Evolutionary conservation across 2,888 invertebrate species (phyloP).

Genomic region (Meandrusa payeni): DNA sequence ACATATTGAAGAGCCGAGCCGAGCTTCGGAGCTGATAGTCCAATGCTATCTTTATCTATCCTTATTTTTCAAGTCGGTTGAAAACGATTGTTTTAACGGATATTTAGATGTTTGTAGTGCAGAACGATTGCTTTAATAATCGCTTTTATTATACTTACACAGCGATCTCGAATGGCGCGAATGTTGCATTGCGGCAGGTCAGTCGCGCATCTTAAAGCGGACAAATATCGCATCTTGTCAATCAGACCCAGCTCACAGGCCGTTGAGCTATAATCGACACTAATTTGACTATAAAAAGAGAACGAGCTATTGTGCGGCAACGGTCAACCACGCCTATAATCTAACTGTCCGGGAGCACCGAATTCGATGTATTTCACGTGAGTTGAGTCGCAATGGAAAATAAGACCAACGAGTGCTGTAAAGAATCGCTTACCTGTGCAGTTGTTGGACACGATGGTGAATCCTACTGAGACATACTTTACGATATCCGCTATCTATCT

Average conservation of each 20-base stretch:
- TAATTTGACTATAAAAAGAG: slow-evolving; percentile 53
- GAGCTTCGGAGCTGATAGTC: too few species aligned
- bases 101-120: too few species aligned
- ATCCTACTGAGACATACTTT: slow-evolving; percentile 50
- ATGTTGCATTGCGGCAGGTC: slow-evolving; percentile 37
- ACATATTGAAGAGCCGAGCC: too few species aligned
- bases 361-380: not conserved
- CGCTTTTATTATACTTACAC: too few species aligned
- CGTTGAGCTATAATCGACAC: slow-evolving; percentile 45
- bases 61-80: too few species aligned
- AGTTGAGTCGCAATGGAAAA: not conserved
- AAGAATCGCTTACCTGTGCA: slow-evolving; percentile 39
- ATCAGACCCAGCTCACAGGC: slow-evolving; percentile 28
- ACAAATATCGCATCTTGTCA: slow-evolving; percentile 10
- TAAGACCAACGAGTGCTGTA: slow-evolving; percentile 14
- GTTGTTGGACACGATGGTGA: slow-evolving; percentile 30
- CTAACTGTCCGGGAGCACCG: slow-evolving; percentile 27
- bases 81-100: too few species aligned
- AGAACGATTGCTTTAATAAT: too few species aligned
- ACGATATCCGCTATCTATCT: too few species aligned
- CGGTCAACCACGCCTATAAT: slow-evolving; percentile 57
- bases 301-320: slow-evolving; percentile 42
- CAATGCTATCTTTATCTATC: too few species aligned
- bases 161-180: too few species aligned
- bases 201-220: slow-evolving; percentile 31